Conservation (phyloP, 2,888 invertebrate genomes). For the Smittia sp. region DNA sequence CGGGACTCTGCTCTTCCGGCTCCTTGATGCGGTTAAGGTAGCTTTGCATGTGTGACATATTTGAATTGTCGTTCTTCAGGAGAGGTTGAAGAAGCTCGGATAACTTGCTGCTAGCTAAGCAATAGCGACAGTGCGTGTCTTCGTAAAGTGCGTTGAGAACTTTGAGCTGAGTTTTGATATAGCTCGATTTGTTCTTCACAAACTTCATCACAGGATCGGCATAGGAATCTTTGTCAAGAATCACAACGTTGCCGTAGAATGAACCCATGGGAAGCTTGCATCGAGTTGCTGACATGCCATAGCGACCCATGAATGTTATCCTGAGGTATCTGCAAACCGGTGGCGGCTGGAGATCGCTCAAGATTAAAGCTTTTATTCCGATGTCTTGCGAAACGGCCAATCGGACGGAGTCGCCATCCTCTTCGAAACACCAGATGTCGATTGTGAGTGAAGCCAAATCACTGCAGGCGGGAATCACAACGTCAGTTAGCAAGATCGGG, state of each 20-base stretch:
- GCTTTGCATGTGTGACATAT: constrained; percentile 78
- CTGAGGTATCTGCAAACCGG: constrained; percentile 86
- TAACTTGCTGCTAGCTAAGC: constrained; percentile 79
- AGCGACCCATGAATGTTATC: constrained; percentile 80
- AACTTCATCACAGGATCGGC: constrained; percentile 50
- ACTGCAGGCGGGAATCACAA: constrained; percentile 75
- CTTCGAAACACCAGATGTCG: constrained; percentile 85
- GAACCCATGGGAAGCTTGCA: constrained; percentile 90
- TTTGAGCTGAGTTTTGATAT: constrained; percentile 58
- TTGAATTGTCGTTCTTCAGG: constrained; percentile 74
- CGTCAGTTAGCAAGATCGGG: constrained; percentile 79
- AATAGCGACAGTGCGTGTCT: constrained; percentile 76
- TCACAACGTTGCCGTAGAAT: constrained; percentile 86
- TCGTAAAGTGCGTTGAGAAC: constrained; percentile 69
- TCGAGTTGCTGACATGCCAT: constrained; percentile 86
- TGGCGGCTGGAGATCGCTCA: constrained; percentile 87
- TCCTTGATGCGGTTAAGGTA: constrained; percentile 69
- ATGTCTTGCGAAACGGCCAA: constrained; percentile 85
- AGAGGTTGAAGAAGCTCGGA: constrained; percentile 76
- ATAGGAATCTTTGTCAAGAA: constrained; percentile 63
- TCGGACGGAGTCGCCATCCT: constrained; percentile 80
- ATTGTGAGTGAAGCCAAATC: constrained; percentile 82
- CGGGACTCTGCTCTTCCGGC: constrained; percentile 55
- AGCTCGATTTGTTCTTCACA: constrained; percentile 48
- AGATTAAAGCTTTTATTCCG: constrained; percentile 76